Evolutionary conservation across 2,113 vertebrate genomes (phyloP).

Genomic region (Lasiurus borealis): DNA sequence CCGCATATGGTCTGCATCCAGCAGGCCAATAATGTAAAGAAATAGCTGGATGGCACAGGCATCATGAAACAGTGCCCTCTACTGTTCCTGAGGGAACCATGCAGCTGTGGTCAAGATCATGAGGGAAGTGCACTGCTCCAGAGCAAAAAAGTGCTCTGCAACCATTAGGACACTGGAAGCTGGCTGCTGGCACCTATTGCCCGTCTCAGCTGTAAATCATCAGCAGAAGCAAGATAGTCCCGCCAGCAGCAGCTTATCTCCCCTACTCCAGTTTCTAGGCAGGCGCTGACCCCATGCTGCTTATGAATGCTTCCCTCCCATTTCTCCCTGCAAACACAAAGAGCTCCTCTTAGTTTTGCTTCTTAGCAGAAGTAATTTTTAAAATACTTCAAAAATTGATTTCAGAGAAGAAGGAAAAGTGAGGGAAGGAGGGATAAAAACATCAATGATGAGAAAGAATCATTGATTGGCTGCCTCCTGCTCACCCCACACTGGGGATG

Average conservation of each 20-base stretch:
- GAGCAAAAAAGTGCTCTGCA: neutral
- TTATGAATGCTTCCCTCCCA: neutral
- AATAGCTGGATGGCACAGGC: neutral
- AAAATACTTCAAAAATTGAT: neutral
- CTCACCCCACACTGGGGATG: no score
- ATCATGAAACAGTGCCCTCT: constrained; percentile 57
- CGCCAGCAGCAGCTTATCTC: neutral
- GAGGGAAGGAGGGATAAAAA: no score
- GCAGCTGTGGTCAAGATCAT: neutral
- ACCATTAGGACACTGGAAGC: neutral
- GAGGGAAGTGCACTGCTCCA: fast-evolving
- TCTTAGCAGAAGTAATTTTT: neutral
- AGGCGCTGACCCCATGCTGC: neutral
- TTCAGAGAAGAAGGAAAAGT: no score
- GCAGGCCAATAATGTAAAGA: neutral
- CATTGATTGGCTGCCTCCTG: no score
- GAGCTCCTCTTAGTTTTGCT: neutral
- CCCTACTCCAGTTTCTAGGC: neutral
- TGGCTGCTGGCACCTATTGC: neutral
- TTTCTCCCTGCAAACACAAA: neutral
- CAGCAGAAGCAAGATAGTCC: neutral
- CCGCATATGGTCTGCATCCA: neutral
- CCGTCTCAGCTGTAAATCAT: neutral
- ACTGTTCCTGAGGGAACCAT: neutral
- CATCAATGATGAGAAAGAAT: no score